Conservation (phyloP, 2,797 vertebrate genomes). For the Novumbra hubbsi region DNA sequence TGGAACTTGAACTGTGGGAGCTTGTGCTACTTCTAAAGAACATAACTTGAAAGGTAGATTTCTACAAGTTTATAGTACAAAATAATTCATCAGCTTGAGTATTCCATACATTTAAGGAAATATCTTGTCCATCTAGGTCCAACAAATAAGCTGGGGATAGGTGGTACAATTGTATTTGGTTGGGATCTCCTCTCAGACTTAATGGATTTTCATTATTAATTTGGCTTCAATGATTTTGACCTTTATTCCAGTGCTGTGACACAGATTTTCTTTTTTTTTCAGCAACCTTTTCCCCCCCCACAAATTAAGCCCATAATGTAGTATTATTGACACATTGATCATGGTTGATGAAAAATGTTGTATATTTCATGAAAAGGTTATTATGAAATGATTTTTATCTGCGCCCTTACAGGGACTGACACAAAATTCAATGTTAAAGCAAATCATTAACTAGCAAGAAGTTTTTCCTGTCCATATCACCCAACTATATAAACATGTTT, state of each 20-base stretch:
- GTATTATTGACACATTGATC: not conserved
- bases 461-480: not conserved
- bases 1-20: too few species aligned
- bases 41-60: too few species aligned
- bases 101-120: too few species aligned
- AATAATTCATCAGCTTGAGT: too few species aligned
- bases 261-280: not conserved
- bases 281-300: not conserved
- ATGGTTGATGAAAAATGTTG: not conserved
- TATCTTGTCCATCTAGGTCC: not conserved
- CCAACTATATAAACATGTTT: not conserved
- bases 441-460: not conserved
- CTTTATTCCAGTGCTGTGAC: conserved; percentile 7
- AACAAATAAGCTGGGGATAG: not conserved
- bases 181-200: not conserved
- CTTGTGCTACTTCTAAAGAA: too few species aligned
- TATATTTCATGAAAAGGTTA: not conserved
- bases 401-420: not conserved
- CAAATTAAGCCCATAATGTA: not conserved
- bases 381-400: not conserved
- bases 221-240: not conserved
- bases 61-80: too few species aligned
- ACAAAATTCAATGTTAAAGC: not conserved
- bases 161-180: not conserved
- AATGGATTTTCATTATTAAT: not conserved